These are phyloP conservation scores for Polydrusus pterygomalis DNA, from an alignment of 2,888 invertebrate species.

Conservation along the genomic window DNA sequence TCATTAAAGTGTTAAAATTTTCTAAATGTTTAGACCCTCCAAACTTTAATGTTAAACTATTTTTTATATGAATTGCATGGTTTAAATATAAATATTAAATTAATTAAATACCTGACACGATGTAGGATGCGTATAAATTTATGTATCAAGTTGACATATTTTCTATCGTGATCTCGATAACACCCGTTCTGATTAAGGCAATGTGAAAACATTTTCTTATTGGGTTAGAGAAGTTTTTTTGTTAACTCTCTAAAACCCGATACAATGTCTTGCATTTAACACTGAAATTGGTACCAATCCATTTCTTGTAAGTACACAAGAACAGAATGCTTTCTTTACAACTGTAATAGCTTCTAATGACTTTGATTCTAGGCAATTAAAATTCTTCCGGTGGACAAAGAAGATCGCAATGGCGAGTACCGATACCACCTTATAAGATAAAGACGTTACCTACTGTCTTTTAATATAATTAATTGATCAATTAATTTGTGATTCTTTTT, in stretches of 20 bases:
- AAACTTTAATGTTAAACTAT: too few relatives aligned
- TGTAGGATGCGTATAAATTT: too few relatives aligned
- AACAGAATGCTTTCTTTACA: slow-evolving; percentile 45
- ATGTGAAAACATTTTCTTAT: slow-evolving; percentile 50
- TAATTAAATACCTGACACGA: too few relatives aligned
- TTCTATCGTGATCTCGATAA: slow-evolving; percentile 42
- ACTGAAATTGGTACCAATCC: slow-evolving; percentile 47
- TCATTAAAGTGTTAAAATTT: too few relatives aligned
- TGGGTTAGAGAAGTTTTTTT: slow-evolving; percentile 41
- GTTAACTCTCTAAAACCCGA: slow-evolving; percentile 46
- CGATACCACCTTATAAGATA: slow-evolving; percentile 23
- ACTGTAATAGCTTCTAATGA: slow-evolving; percentile 42
- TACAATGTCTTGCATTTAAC: slow-evolving; percentile 34
- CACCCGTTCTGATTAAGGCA: slow-evolving; percentile 36
- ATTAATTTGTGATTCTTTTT: slow-evolving; percentile 2
- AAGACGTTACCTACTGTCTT: slow-evolving; percentile 10
- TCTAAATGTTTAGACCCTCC: too few relatives aligned
- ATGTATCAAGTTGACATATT: not conserved
- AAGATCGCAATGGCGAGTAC: slow-evolving; percentile 3
- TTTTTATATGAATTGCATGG: too few relatives aligned
- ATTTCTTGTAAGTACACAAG: slow-evolving; percentile 45
- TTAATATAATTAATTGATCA: slow-evolving; percentile 6
- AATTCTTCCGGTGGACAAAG: slow-evolving; percentile 34
- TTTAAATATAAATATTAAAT: too few relatives aligned
- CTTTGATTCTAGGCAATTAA: slow-evolving; percentile 37